Evolutionary conservation across 2,888 invertebrate genomes (phyloP), one percentile per base, ranked within the genome.

Genomic region (Pristionchus maxplancki): DNA sequence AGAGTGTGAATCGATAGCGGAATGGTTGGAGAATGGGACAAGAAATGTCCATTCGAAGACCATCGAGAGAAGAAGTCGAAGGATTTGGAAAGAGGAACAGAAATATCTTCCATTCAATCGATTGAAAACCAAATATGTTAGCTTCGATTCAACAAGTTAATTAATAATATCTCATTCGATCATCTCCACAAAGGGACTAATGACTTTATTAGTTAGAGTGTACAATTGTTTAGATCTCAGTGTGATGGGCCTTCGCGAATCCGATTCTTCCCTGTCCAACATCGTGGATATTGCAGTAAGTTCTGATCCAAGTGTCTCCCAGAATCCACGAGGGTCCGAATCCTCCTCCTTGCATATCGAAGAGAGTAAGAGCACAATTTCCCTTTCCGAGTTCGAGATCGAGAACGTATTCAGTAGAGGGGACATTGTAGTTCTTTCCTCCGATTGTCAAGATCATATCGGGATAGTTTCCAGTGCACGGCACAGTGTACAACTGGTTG

Each of bases 371-470:
- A 48, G 87, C 90, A 81, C 89, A 88, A 88, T 91, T 91, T 40
- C 91, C 90, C 24, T 89, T 78, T 88, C 91, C 91, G 83, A 92
- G 90, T 67, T 89, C 81, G 50, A 93, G 91, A 90, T 93, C 93
- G 71, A 93, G 89, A 28, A 93, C 90, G 92, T 93, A 93, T 89
- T 93, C 93, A 31, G 90, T 90, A n/a, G 92, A 88, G 83, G 92
- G 91, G 64, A 93, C 91, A 82, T 71, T 88, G 92, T 92, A 93
- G n/a, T 84, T 64, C 85, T 89, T 82, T 87, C 92, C 92, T 81
- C 90, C 90, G 89, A 93, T 93, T 88, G 91, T 92, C 89, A 92
- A 92, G 88, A 92, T 83, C 62, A 93, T 87, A 89, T 91, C 92
- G 88, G 92, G 91, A 24, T 89, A 62, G 88, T 89, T 89, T 67